These are phyloP conservation scores for Euplagia quadripunctaria DNA, from an alignment of 2,888 invertebrate species.

Conservation along the genomic window DNA sequence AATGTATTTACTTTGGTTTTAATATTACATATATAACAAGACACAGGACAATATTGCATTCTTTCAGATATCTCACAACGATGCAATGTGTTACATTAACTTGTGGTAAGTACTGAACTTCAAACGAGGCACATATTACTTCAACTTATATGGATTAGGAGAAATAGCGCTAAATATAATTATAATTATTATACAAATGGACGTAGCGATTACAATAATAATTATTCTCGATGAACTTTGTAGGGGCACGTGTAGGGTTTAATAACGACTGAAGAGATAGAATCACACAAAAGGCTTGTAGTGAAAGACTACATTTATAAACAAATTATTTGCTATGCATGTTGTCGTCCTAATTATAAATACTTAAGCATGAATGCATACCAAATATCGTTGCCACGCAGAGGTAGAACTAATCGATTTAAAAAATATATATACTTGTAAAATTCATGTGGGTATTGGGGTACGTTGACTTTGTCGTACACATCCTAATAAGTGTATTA, in stretches of 20 bases:
- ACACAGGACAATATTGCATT: conserved; percentile 59
- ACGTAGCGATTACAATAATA: conserved; percentile 70
- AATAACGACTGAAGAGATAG: background rate
- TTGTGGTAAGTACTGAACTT: conserved; percentile 63
- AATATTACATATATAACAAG: conserved; percentile 54
- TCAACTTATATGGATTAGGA: conserved; percentile 31
- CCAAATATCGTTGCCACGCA: background rate
- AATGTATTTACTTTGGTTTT: conserved; percentile 62
- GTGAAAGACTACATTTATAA: background rate
- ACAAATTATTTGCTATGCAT: background rate
- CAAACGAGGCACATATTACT: conserved; percentile 1
- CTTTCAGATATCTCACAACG: conserved; percentile 27
- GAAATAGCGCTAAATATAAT: conserved; percentile 57
- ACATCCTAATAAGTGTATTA: background rate
- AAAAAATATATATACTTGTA: background rate
- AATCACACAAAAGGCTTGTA: background rate
- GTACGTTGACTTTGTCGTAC: background rate
- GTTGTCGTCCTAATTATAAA: background rate
- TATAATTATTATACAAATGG: conserved; percentile 76
- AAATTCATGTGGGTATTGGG: background rate
- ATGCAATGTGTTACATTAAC: conserved; percentile 37
- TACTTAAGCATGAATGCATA: background rate
- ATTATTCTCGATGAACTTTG: conserved; percentile 22
- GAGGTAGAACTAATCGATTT: background rate
- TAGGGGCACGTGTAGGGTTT: conserved; percentile 1